These are phyloP conservation scores for Pipra filicauda DNA, from an alignment of 2,113 vertebrate genomes.

Conservation along the genomic window DNA sequence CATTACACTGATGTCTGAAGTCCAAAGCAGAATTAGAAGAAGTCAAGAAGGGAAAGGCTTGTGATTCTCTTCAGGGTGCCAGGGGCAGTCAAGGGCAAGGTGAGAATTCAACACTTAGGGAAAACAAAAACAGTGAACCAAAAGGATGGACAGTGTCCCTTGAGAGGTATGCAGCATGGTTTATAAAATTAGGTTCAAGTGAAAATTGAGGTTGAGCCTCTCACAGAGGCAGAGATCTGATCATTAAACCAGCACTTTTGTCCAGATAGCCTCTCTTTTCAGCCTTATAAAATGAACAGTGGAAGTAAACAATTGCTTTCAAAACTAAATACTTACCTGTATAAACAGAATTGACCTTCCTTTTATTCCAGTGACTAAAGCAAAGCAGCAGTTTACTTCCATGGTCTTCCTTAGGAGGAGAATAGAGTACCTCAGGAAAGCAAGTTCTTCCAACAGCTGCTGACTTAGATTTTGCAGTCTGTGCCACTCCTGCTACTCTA, in stretches of 20 bases:
- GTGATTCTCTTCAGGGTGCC: background rate
- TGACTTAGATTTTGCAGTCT: background rate
- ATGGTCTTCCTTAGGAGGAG: background rate
- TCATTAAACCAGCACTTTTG: background rate
- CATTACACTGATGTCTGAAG: background rate
- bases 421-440: background rate
- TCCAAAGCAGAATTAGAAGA: background rate
- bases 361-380: background rate
- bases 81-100: background rate
- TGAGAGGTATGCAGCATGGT: background rate
- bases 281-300: background rate
- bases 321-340: background rate
- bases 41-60: background rate
- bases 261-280: background rate
- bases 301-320: background rate
- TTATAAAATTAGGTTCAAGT: background rate
- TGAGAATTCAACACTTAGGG: background rate
- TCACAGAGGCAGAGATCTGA: background rate
- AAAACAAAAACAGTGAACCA: background rate
- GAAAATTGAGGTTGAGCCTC: background rate
- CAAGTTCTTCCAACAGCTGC: background rate
- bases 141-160: background rate
- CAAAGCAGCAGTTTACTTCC: background rate
- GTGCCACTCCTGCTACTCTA: background rate
- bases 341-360: background rate